Percentiles rank a stretch among this genome's conserved stretches.
Evolutionary conservation across 2,888 invertebrate genomes (phyloP).

Genomic region (Bombylius discolor): DNA sequence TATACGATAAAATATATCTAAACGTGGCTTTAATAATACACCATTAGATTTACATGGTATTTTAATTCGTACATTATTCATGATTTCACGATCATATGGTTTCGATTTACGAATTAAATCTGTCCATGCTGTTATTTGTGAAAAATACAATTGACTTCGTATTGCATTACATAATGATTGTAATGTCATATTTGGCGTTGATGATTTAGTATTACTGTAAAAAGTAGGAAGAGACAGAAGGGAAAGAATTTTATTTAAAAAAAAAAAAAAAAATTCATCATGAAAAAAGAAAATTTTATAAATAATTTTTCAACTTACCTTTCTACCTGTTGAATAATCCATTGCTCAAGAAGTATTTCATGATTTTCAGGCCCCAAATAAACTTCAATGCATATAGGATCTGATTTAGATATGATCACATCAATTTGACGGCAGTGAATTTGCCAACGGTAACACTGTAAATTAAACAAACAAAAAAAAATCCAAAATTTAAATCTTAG

Average conservation of each 20-base stretch:
- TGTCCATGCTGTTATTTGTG: conserved; percentile 88
- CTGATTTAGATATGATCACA: conserved; percentile 30
- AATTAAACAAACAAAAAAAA: conserved; percentile 1
- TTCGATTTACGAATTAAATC: conserved; percentile 30
- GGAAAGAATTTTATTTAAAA: not conserved
- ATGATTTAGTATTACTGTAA: conserved; percentile 20
- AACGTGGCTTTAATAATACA: conserved; percentile 24
- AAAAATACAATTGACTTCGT: conserved; percentile 89
- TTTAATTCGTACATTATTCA: conserved; percentile 35
- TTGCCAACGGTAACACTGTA: conserved; percentile 36
- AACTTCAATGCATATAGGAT: conserved; percentile 36
- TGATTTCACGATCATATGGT: conserved; percentile 29
- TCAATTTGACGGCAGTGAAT: conserved; percentile 34
- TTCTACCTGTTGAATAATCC: conserved; percentile 34
- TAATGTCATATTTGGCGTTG: conserved; percentile 51
- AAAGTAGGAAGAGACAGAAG: not conserved
- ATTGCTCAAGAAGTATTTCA: conserved; percentile 35
- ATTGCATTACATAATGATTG: conserved; percentile 83
- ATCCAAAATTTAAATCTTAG: not conserved
- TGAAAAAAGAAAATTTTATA: not conserved
- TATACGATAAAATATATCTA: conserved; percentile 35
- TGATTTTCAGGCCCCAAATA: conserved; percentile 34
- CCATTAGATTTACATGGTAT: conserved; percentile 16
- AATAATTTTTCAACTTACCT: conserved; percentile 23
- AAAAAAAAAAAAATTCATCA: not conserved